Conservation (phyloP, 92 coral and sea anemone genomes). For the Montipora capitata region DNA sequence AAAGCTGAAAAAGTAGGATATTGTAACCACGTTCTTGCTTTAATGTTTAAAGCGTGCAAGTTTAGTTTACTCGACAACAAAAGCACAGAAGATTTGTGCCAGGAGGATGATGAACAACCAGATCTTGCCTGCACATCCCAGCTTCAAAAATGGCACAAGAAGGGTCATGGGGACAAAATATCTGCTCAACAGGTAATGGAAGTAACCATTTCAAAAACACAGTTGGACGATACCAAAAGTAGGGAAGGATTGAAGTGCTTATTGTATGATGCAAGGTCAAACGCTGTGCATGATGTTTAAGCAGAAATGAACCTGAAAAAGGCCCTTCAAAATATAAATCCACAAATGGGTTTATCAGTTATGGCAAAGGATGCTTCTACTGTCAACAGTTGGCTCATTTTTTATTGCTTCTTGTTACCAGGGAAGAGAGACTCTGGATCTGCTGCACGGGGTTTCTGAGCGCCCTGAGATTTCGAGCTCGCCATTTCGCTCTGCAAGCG, state of each 20-base stretch:
- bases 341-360: slow-evolving; percentile 61
- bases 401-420: too few relatives aligned
- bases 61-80: slow-evolving; percentile 48
- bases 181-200: slow-evolving; percentile 70
- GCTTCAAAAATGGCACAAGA: slow-evolving; percentile 68
- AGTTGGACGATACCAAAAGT: slow-evolving; percentile 16
- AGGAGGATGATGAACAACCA: slow-evolving; percentile 27
- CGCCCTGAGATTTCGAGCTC: too few relatives aligned
- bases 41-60: slow-evolving; percentile 69
- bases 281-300: slow-evolving; percentile 19
- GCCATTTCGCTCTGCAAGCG: too few relatives aligned
- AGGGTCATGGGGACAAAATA: slow-evolving; percentile 61
- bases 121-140: slow-evolving; percentile 57
- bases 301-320: slow-evolving; percentile 15
- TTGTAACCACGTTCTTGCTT: slow-evolving; percentile 64
- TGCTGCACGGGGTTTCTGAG: too few relatives aligned
- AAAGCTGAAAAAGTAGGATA: slow-evolving; percentile 65
- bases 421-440: too few relatives aligned
- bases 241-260: slow-evolving; percentile 41
- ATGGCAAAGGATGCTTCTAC: slow-evolving; percentile 27
- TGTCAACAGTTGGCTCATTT: too few relatives aligned
- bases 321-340: slow-evolving; percentile 40
- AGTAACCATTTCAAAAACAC: slow-evolving; percentile 43
- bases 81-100: slow-evolving; percentile 29
- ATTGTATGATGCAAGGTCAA: slow-evolving; percentile 63